Conservation (phyloP, 2,797 vertebrate species). For the Tangara arthus region DNA sequence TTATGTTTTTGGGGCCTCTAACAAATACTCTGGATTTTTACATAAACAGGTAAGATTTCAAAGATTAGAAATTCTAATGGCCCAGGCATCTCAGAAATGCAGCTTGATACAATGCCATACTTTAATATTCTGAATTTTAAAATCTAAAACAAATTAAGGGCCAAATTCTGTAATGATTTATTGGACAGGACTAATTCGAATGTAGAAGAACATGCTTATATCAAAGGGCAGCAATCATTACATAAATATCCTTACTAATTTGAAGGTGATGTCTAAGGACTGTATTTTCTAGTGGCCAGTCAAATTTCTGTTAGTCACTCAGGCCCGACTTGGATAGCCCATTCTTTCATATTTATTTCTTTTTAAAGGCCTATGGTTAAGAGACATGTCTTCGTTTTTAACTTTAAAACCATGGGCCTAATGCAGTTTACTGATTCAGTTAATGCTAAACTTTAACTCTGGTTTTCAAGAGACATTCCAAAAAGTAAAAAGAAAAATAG, state of each 20-base stretch:
- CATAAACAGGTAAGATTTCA: background rate
- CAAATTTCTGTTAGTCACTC: background rate
- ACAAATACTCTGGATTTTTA: background rate
- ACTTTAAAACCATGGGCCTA: background rate
- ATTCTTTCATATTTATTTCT: background rate
- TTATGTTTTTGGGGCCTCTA: background rate
- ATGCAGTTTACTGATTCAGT: background rate
- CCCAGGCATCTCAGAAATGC: background rate
- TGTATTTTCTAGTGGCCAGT: background rate
- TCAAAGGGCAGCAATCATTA: background rate
- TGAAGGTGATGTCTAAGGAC: background rate
- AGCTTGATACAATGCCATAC: background rate
- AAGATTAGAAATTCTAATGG: background rate
- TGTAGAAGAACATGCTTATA: background rate
- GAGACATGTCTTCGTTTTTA: background rate
- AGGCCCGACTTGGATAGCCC: background rate
- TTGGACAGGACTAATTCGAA: background rate
- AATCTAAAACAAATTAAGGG: background rate
- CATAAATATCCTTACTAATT: background rate
- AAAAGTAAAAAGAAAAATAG: background rate
- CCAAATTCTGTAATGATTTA: background rate
- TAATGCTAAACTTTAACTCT: background rate
- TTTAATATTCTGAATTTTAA: background rate
- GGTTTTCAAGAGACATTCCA: background rate
- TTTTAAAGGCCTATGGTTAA: background rate